Evolutionary conservation across 2,888 invertebrate genomes (phyloP).

Genomic region (Tiliacea aurago): DNA sequence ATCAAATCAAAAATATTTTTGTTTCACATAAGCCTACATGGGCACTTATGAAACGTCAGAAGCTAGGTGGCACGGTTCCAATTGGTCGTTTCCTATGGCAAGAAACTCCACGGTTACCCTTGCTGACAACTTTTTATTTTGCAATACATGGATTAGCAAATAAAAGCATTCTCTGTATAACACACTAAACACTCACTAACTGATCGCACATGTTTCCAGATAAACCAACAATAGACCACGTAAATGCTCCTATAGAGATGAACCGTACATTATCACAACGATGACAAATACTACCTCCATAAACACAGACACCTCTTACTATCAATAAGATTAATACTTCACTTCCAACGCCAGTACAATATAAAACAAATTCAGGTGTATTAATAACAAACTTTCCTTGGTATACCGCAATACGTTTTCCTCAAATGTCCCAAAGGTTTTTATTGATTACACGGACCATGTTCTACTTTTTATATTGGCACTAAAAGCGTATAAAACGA

Average conservation of each 20-base stretch:
- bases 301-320: conserved; percentile 3
- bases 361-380: conserved; percentile 55
- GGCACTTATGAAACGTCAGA: too few species aligned
- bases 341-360: conserved; percentile 9
- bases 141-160: background rate
- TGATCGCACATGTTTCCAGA: background rate
- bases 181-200: background rate
- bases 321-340: conserved; percentile 36
- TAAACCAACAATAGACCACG: background rate
- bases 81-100: too few species aligned
- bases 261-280: background rate
- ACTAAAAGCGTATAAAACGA: conserved; percentile 78
- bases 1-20: too few species aligned
- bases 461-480: conserved; percentile 76
- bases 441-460: conserved; percentile 79
- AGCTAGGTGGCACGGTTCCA: too few species aligned
- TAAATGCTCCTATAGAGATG: background rate
- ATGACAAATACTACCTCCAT: conserved; percentile 9
- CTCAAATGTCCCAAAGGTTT: conserved; percentile 71
- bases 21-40: too few species aligned
- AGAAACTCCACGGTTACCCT: too few species aligned
- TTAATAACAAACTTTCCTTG: conserved; percentile 51
- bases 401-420: conserved; percentile 57
- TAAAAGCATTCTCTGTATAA: background rate
- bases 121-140: too few species aligned